Evolutionary conservation across 2,888 invertebrate species (phyloP).

Genomic region (Phalangium opilio): DNA sequence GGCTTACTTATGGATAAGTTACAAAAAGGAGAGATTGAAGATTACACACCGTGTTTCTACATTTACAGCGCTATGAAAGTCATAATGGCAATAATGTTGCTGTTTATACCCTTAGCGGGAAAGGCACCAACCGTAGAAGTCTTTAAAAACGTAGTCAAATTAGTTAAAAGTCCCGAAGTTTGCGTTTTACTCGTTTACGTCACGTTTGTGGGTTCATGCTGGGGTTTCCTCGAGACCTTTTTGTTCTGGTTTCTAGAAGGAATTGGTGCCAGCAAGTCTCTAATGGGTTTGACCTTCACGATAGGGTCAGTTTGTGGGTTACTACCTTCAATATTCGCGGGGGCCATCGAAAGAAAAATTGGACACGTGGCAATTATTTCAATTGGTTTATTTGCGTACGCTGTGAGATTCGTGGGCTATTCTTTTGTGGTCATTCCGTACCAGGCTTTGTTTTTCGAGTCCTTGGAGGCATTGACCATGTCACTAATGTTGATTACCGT

Average conservation of each 20-base stretch:
- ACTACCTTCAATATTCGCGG: constrained; percentile 54
- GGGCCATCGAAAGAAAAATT: constrained; percentile 52
- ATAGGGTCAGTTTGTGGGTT: constrained; percentile 59
- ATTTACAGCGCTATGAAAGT: constrained; percentile 54
- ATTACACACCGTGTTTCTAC: constrained; percentile 38
- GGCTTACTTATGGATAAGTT: constrained; percentile 6
- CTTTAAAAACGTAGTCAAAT: constrained; percentile 44
- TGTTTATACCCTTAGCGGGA: constrained; percentile 56
- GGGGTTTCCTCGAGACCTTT: constrained; percentile 68
- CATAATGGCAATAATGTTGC: constrained; percentile 48
- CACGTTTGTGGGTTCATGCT: constrained; percentile 44
- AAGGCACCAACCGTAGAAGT: constrained; percentile 35
- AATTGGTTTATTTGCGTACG: constrained; percentile 58
- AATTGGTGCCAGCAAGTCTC: constrained; percentile 52
- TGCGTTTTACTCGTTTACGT: constrained; percentile 53
- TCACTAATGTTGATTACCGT: constrained; percentile 4
- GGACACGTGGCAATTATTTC: constrained; percentile 62
- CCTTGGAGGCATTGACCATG: constrained; percentile 5
- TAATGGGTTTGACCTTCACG: constrained; percentile 66
- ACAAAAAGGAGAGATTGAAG: constrained; percentile 1
- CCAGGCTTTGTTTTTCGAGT: constrained; percentile 2
- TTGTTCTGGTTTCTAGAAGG: constrained; percentile 64
- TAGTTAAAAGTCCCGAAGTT: constrained; percentile 52
- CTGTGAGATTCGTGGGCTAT: constrained; percentile 47
- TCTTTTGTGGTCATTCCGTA: constrained; percentile 1